phyloP scores from a whole-genome alignment of 1,140 invertebrate genomes.

The Sycophaga agraensis region DNA sequence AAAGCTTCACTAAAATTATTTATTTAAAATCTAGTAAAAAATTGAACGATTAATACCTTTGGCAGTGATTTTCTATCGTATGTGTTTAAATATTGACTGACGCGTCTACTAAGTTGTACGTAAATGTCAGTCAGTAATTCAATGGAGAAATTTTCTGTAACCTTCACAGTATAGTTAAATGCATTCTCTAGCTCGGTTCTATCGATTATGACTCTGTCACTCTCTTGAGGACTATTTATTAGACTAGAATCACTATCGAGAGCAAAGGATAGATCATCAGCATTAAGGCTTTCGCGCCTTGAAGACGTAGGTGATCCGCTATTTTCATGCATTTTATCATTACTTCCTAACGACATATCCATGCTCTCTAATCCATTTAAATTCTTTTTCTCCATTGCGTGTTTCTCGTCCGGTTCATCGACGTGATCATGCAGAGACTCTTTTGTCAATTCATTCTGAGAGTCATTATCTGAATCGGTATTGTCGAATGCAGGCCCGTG shows the following conservation, averaged over 20 bases:
- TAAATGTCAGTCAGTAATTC: conserved; percentile 65
- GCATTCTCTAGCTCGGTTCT: conserved; percentile 63
- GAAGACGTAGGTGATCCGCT: conserved; percentile 38
- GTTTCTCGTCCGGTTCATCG: background rate
- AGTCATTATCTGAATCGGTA: conserved; percentile 30
- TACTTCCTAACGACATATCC: conserved; percentile 28
- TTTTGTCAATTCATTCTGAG: conserved; percentile 6
- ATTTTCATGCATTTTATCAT: conserved; percentile 33
- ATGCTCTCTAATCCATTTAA: conserved; percentile 29
- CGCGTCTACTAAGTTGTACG: conserved; percentile 61
- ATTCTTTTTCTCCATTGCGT: background rate
- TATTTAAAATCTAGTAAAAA: background rate
- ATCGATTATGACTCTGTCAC: conserved; percentile 61
- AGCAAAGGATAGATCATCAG: conserved; percentile 49
- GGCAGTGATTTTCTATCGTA: conserved; percentile 64
- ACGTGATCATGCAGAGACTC: conserved; percentile 1
- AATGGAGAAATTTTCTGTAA: conserved; percentile 60
- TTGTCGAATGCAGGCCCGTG: conserved; percentile 43
- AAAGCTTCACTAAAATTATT: too few relatives aligned
- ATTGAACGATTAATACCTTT: conserved; percentile 50
- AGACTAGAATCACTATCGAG: conserved; percentile 47
- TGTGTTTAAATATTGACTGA: conserved; percentile 57
- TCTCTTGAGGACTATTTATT: conserved; percentile 44
- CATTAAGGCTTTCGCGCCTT: conserved; percentile 32
- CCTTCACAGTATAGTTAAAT: conserved; percentile 60